phyloP scores from a whole-genome alignment of 1,140 invertebrate species.

The Polyergus mexicanus region DNA sequence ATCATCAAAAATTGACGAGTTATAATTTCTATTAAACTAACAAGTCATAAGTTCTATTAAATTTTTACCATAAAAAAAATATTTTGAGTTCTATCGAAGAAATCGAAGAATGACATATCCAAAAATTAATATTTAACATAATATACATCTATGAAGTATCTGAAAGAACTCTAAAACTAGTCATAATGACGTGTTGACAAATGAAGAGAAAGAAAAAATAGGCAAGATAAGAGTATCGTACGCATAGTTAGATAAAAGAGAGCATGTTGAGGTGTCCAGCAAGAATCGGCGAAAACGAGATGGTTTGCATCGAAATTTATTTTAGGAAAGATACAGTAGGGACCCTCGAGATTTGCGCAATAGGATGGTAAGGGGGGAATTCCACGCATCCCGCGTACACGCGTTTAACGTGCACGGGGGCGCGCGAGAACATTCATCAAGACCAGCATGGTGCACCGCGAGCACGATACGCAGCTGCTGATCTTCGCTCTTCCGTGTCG shows the following conservation, averaged over 20 bases:
- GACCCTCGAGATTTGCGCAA: constrained; percentile 3
- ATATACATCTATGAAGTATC: neutral
- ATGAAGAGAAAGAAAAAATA: neutral
- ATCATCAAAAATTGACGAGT: neutral
- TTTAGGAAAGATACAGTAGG: neutral
- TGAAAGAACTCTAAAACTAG: neutral
- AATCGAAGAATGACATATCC: neutral
- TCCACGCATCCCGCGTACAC: constrained; percentile 34
- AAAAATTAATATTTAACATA: neutral
- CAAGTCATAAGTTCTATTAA: neutral
- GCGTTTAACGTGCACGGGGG: constrained; percentile 68
- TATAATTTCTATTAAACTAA: neutral
- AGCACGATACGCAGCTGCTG: constrained; percentile 76
- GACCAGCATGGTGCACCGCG: constrained; percentile 73
- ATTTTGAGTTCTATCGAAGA: neutral
- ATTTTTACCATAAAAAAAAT: neutral
- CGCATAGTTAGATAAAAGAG: neutral
- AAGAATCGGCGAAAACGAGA: neutral
- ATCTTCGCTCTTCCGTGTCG: constrained; percentile 76
- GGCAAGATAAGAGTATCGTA: neutral
- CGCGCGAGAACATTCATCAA: constrained; percentile 77
- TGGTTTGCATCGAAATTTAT: neutral
- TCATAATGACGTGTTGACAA: neutral
- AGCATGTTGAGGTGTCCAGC: neutral
- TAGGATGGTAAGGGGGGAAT: neutral